Evolutionary conservation across 2,113 vertebrate species (phyloP).

Genomic region (Isurus oxyrinchus): DNA sequence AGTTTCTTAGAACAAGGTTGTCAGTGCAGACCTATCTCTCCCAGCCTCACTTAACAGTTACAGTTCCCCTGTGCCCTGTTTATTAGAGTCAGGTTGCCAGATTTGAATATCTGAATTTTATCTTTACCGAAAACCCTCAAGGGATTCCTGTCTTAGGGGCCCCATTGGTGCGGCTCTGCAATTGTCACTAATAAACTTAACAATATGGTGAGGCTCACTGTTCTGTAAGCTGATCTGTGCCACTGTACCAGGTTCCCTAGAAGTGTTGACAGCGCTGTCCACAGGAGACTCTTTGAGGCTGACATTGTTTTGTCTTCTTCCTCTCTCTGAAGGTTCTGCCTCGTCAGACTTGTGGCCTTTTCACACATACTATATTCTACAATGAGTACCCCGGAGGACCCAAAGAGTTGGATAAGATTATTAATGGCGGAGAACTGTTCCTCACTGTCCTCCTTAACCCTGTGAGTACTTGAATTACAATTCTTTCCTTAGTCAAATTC

Average conservation of each 20-base stretch:
- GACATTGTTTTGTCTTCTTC: background rate
- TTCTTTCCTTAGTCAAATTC: too few relatives aligned
- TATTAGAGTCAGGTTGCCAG: background rate
- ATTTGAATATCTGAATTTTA: background rate
- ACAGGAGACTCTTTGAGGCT: background rate
- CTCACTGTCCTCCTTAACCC: conserved; percentile 92
- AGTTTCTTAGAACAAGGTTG: background rate
- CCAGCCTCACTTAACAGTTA: background rate
- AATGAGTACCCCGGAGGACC: conserved; percentile 91
- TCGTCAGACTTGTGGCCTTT: conserved; percentile 90
- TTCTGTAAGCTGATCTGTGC: background rate
- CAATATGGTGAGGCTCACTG: background rate
- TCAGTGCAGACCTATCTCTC: too few relatives aligned
- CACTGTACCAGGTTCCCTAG: background rate
- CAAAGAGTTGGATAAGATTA: conserved; percentile 90
- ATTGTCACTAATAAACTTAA: background rate
- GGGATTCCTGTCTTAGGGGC: background rate
- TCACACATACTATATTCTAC: conserved; percentile 98
- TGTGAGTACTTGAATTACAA: conserved; percentile 57
- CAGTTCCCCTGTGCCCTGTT: background rate
- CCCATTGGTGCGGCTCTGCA: background rate
- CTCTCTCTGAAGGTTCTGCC: conserved; percentile 74
- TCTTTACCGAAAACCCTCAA: background rate
- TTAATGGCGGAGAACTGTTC: conserved; percentile 93
- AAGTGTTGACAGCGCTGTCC: background rate